Evolutionary conservation across 2,888 invertebrate genomes (phyloP).

Genomic region (Eilema griseolum): DNA sequence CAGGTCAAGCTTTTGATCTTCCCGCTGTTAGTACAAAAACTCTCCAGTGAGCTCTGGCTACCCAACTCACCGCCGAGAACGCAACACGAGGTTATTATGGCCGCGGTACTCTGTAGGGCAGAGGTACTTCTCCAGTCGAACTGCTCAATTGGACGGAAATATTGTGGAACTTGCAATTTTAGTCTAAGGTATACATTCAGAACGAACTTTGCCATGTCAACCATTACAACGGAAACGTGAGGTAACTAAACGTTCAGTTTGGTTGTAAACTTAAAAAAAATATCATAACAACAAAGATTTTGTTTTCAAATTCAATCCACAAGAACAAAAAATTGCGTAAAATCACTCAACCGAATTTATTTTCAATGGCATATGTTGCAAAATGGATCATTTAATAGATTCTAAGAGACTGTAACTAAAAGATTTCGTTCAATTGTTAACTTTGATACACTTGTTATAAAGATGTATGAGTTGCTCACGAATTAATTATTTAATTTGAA

Average conservation of each 20-base stretch:
- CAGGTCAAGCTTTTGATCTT: too few species aligned
- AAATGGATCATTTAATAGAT: background rate
- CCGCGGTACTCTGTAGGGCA: too few species aligned
- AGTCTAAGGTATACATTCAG: too few species aligned
- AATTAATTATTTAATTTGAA: background rate
- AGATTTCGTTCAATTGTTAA: background rate
- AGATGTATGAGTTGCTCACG: background rate
- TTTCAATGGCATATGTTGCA: slow-evolving; percentile 3
- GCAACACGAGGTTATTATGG: too few species aligned
- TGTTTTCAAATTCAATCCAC: background rate
- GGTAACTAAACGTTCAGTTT: background rate
- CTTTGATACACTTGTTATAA: background rate
- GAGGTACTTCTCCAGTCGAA: too few species aligned
- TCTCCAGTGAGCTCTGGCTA: too few species aligned
- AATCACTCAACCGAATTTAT: background rate
- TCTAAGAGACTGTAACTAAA: slow-evolving; percentile 4
- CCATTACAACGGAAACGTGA: background rate
- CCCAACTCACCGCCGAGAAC: too few species aligned
- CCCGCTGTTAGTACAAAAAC: too few species aligned
- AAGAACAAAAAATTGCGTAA: background rate
- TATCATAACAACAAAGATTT: too few species aligned
- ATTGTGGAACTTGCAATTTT: too few species aligned
- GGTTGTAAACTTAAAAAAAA: too few species aligned
- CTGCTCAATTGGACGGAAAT: too few species aligned
- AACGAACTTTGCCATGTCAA: background rate